Base-by-base conservation (phyloP, 2,888 invertebrate species). In the Hirtodrosophila cameraria region DNA sequence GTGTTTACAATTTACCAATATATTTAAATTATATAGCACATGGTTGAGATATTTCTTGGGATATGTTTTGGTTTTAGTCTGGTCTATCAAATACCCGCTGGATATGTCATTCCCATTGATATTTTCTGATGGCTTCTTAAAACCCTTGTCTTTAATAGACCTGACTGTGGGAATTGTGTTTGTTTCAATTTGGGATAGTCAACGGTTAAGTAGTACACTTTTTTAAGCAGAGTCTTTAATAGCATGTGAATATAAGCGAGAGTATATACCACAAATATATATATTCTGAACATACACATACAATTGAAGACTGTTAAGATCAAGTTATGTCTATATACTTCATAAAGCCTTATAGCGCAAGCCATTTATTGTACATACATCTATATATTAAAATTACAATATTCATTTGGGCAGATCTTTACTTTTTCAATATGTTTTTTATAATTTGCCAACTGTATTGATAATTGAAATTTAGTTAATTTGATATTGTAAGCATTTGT, bases 161-260 rank as follows among this genome's bases (percentile, higher is more conserved):
- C 15, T 31, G 11, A 43, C 31, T 43, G 43, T 30, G 42, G 7
- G 11, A 23, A 13, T 12, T 43, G 7, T 41, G 7, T 3, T 20
- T 12, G 11, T 43, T 35, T 33, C 4, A 30, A 16, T 50, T 52
- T 15, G 7, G 33, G 12, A 36, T 23, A 54, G 25, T 58, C 23
- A 52, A 50, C 48, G 39, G 50, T 53, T 58, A 16, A 45, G 18
- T 43, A 52, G 11, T 48, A 49, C 13, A 46, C 41, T 45, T 49
- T 20, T 25, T 38, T 46, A 67, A 79, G 78, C 75, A 53, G 76
- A 74, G 64, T 67, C 71, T 61, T 57, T 18, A 60, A 73, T 60
- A 59, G 68, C 73, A 55, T 57, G 48, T 66, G 49, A 43, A 33
- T 69, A 70, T 59, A 65, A 60, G 60, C 66, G 65, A 60, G 65